A percentile compares a stretch with the other conserved stretches of the same genome.
Conservation (phyloP, 1,140 invertebrate genomes). For the Aporrectodea caliginosa region DNA sequence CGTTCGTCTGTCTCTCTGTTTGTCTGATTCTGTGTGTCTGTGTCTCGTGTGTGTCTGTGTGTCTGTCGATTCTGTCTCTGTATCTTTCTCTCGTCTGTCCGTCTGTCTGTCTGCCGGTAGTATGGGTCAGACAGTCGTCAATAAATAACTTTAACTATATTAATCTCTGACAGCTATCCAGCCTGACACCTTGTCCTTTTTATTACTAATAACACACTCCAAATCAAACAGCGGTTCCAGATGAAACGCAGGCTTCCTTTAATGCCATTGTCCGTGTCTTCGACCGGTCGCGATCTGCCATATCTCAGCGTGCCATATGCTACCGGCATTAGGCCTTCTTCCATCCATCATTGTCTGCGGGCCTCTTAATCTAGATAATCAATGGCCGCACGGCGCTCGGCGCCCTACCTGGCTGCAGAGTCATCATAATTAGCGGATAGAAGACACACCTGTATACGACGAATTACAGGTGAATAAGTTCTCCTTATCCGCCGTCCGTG, state of each 20-base stretch:
- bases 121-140: neutral
- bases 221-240: neutral
- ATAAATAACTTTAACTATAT: slow-evolving; percentile 1
- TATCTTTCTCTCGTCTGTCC: neutral
- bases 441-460: neutral
- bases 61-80: neutral
- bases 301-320: neutral
- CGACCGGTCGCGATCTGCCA: neutral
- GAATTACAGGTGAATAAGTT: neutral
- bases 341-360: neutral
- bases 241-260: neutral
- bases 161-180: no score
- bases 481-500: neutral
- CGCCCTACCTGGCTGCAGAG: neutral
- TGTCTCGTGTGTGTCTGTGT: neutral
- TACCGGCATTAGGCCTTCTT: neutral
- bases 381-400: neutral
- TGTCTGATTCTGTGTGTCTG: neutral
- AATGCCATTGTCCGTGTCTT: neutral
- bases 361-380: neutral
- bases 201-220: neutral
- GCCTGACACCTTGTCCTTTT: neutral
- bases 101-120: neutral
- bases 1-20: neutral
- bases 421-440: neutral